Evolutionary conservation across 2,888 invertebrate species (phyloP), one percentile per base, ranked within the genome.

Genomic region (Drosophila falleni): DNA sequence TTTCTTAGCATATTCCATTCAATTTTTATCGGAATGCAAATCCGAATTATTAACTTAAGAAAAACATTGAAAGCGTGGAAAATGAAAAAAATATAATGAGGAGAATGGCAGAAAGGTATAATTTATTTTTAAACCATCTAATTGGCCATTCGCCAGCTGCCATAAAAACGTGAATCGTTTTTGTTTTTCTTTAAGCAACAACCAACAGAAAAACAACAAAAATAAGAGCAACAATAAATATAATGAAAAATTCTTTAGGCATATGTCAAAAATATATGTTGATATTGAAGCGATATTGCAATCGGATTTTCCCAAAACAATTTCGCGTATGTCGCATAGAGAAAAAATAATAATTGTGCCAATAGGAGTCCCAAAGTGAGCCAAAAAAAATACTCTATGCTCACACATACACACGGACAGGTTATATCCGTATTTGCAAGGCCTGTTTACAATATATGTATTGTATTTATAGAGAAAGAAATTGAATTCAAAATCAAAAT

Each of bases 81-180:
- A 68, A 41, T 39, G 41, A 33, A 54, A 60, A 46, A 31, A 63
- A 46, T 39, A 49, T 62, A 39, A 41, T 26, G 42, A 56, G 60
- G 55, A 56, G 15, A 64, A 50, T 53, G 81, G 53, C 55, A 63
- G 29, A 58, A 71, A 82, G 74, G 82, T 70, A 71, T 81, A 64
- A 87, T 86, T 86, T 86, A 86, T 89, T 90, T 86, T 87, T 86
- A 90, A 80, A 83, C 65, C 76, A 80, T 78, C 89, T 89, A 89
- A 90, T 89, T 86, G 86, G 86, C 73, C 35, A 54, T 39, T 23
- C 16, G 89, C 86, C 86, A 86, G 76, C 56, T 74, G 87, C 87
- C 90, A 89, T 86, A 90, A 86, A 85, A 86, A 89, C 89, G 89
- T 86, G 89, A 86, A 86, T 76, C 63, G 56, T 72, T 82, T 72